phyloP scores from a whole-genome alignment of 1,140 invertebrate genomes.

The Drosophila auraria region DNA sequence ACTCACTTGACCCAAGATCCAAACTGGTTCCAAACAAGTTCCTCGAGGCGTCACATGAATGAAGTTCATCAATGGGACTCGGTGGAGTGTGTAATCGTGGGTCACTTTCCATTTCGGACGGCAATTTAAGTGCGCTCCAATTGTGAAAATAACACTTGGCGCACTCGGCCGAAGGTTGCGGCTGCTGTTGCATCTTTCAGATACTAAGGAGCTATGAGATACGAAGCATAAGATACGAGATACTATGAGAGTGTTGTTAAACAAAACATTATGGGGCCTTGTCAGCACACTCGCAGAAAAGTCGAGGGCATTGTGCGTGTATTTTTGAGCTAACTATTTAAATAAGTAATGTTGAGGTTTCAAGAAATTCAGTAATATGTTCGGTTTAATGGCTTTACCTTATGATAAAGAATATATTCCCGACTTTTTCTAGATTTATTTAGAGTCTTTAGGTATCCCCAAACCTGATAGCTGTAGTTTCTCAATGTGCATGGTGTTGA shows the following conservation, averaged over 20 bases:
- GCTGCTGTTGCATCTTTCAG: slow-evolving; percentile 49
- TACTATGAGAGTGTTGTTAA: slow-evolving; percentile 51
- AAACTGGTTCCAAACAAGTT: slow-evolving; percentile 45
- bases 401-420: not conserved
- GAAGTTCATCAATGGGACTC: slow-evolving; percentile 66
- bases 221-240: slow-evolving; percentile 15
- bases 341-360: no score
- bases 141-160: slow-evolving; percentile 82
- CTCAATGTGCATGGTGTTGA: slow-evolving; percentile 16
- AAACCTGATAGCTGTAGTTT: not conserved
- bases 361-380: not conserved
- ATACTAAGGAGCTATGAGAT: slow-evolving; percentile 12
- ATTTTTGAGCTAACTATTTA: no score
- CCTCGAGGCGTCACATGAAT: slow-evolving; percentile 57
- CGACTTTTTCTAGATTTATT: no score
- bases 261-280: slow-evolving; percentile 33
- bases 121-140: slow-evolving; percentile 71
- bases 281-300: not conserved
- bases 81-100: slow-evolving; percentile 67
- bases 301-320: not conserved
- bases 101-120: slow-evolving; percentile 78
- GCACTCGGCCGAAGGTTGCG: slow-evolving; percentile 70
- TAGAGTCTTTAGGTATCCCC: not conserved
- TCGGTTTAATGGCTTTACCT: not conserved
- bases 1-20: slow-evolving; percentile 31